Percentiles rank a stretch among this genome's conserved stretches.
phyloP scores from a whole-genome alignment of 64 coral and sea anemone species.

The Orbicella faveolata region DNA sequence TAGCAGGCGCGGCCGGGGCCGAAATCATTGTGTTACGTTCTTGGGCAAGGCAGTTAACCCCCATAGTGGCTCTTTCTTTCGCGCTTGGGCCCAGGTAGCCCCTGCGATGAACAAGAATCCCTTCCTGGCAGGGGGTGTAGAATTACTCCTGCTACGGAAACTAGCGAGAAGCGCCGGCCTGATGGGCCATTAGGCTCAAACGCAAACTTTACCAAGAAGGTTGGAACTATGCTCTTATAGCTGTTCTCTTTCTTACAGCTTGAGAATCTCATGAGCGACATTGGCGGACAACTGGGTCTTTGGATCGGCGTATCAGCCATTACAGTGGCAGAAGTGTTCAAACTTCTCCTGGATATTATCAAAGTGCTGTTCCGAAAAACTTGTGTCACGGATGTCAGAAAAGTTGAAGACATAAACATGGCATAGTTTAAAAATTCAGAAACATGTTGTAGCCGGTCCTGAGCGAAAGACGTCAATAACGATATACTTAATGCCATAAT shows the following conservation, averaged over 20 bases:
- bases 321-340: slow-evolving; percentile 49
- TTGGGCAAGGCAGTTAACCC: too few species aligned
- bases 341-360: slow-evolving; percentile 50
- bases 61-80: too few species aligned
- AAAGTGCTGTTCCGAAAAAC: background rate
- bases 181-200: background rate
- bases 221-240: background rate
- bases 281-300: slow-evolving; percentile 78
- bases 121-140: too few species aligned
- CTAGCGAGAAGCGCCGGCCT: too few species aligned
- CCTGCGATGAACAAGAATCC: too few species aligned
- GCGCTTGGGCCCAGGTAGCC: too few species aligned
- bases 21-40: too few species aligned
- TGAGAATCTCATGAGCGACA: slow-evolving; percentile 56
- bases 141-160: too few species aligned
- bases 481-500: too few species aligned
- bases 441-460: too few species aligned
- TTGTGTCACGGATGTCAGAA: background rate
- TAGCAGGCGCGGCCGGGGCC: too few species aligned
- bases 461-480: too few species aligned
- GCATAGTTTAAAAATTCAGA: background rate
- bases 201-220: background rate
- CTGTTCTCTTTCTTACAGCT: slow-evolving; percentile 35
- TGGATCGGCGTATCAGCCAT: slow-evolving; percentile 73
- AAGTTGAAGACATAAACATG: background rate